Conservation (phyloP, 35 echinoderm and acorn worm species). For the Chiridota heheva region DNA sequence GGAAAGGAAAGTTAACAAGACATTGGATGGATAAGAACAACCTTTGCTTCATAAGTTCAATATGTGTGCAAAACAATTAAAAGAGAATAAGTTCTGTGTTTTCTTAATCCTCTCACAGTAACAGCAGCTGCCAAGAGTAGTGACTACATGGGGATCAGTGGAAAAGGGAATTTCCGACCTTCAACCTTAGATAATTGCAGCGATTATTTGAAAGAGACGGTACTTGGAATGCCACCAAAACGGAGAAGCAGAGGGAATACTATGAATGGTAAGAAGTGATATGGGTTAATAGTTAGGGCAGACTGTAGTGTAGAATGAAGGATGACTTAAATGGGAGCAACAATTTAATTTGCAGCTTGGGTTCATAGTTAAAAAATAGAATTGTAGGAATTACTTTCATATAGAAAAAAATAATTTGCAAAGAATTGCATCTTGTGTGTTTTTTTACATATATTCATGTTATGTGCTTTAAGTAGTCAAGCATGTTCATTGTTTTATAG, state of each 20-base stretch:
- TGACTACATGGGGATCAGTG: conserved; percentile 77
- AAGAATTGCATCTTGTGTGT: too few species aligned
- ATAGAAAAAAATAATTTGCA: conserved; percentile 6
- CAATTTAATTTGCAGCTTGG: not conserved
- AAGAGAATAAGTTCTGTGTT: not conserved
- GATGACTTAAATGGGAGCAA: not conserved
- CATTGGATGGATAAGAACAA: not conserved
- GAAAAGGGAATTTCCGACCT: conserved; percentile 24
- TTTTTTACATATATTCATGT: too few species aligned
- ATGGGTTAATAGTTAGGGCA: not conserved
- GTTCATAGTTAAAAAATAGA: too few species aligned
- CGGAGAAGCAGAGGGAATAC: conserved; percentile 46
- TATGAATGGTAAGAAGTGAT: conserved; percentile 77
- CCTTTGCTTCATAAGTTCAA: not conserved
- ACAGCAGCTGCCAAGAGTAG: conserved; percentile 74
- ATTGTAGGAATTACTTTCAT: too few species aligned
- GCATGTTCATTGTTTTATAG: too few species aligned
- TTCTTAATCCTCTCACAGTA: not conserved
- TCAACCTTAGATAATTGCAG: conserved; percentile 45
- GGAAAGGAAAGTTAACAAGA: not conserved
- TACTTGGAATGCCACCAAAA: conserved; percentile 74
- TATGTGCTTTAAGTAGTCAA: too few species aligned
- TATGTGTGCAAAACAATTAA: not conserved
- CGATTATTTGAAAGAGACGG: conserved; percentile 79
- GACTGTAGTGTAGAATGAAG: not conserved